Base-by-base conservation (phyloP, 2,797 vertebrate genomes). In the Gila robusta region DNA sequence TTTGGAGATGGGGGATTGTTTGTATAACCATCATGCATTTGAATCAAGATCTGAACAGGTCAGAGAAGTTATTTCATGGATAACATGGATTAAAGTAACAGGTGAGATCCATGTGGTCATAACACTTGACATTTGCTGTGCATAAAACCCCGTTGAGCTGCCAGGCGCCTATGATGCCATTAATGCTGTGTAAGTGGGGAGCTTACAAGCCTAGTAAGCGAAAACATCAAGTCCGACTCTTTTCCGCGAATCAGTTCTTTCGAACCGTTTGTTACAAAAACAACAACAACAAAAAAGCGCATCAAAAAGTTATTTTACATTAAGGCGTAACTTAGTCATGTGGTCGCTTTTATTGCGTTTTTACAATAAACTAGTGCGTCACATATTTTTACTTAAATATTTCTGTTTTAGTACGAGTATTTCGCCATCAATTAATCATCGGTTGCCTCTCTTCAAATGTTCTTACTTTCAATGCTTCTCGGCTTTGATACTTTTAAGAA, bases 1-100 rank as follows among this genome's bases (percentile, higher is more conserved):
- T 49, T 79, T n/a, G 0, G 7, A 79, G 17, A 71, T 72, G 26
- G 19, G n/a, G 74, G 39, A 70, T 70, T 84, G 52, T 79, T 79
- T 79, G 39, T 49, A 70, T 62, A 47, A 70, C 37, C 67, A 28
- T 71, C 39, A 32, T 62, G 26, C 35, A 71, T 49, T 28, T 72
- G 52, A 79, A 59, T 79, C 19, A 17, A 54, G 19, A 71, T 14
- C 62, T 44, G n/a, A 67, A 69, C 28, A 37, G 62, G 47, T 69
- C 23, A 54, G 16, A 47, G 0, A 6, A 21, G 47, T 67, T 28
- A 21, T 67, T 56, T 41, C 35, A 23, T 70, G 26, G 70, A 78
- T 71, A 32, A 39, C 62, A 39, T 37, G 28, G 21, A 39, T 21
- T 67, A 26, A 52, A 44, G 26, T 56, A 23, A 37, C 16, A 19